phyloP scores from a whole-genome alignment of 2,113 vertebrate species.

The Brevimyrus niger region DNA sequence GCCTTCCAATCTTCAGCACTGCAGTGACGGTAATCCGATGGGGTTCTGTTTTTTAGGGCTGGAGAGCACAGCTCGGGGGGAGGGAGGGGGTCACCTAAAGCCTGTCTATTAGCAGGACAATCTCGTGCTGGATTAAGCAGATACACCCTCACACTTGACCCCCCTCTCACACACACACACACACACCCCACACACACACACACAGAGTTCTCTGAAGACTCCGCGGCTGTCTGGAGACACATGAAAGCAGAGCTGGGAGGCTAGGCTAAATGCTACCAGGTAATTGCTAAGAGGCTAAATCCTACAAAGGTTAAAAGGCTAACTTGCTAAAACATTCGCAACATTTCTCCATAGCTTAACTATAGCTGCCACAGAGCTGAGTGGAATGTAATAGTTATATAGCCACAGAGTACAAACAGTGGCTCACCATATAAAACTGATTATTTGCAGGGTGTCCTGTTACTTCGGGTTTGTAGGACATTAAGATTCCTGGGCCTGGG shows the following conservation, averaged over 20 bases:
- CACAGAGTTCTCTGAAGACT: not conserved
- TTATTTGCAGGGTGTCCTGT: not conserved
- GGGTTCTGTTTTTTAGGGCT: conserved; percentile 27
- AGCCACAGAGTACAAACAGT: not conserved
- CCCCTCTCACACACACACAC: not conserved
- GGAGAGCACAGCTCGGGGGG: conserved; percentile 26
- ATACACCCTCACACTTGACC: too few species aligned
- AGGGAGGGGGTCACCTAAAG: conserved; percentile 40
- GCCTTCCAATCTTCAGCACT: not conserved
- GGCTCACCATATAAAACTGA: not conserved
- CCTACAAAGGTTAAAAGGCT: not conserved
- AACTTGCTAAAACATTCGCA: not conserved
- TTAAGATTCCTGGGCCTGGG: not conserved
- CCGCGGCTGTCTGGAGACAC: not conserved
- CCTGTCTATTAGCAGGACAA: conserved; percentile 44
- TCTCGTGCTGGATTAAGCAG: conserved; percentile 49
- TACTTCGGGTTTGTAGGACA: not conserved
- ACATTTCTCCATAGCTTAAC: not conserved
- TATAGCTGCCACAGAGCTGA: not conserved
- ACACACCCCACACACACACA: not conserved
- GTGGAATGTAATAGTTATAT: not conserved
- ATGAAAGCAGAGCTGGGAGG: not conserved
- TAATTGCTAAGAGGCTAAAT: not conserved
- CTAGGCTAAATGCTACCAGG: not conserved
- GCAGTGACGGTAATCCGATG: conserved; percentile 30